These are phyloP conservation scores for Pseudopodoces humilis DNA, from an alignment of 2,113 vertebrate species.

Conservation along the genomic window DNA sequence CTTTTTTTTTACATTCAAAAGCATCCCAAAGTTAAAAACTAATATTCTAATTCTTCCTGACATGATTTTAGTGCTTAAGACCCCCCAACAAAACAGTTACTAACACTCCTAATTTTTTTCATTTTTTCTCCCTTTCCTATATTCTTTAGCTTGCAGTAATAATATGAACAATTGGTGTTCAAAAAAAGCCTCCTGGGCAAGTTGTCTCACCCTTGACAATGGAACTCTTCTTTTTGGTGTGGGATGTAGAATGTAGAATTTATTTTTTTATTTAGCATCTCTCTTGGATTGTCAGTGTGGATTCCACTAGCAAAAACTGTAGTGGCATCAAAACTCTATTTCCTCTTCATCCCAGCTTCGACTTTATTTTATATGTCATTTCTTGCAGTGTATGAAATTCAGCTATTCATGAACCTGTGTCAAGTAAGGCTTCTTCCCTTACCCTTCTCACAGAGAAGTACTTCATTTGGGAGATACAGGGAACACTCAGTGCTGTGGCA, in stretches of 20 bases:
- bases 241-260: neutral
- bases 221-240: neutral
- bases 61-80: neutral
- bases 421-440: neutral
- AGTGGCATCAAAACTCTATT: neutral
- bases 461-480: neutral
- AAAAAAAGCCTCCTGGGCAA: neutral
- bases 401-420: neutral
- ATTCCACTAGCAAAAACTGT: neutral
- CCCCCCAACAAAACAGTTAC: fast-evolving
- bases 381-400: neutral
- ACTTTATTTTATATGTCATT: neutral
- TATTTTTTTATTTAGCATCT: neutral
- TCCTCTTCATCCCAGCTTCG: neutral
- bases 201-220: neutral
- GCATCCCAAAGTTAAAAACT: neutral
- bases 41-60: neutral
- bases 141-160: neutral
- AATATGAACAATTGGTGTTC: neutral
- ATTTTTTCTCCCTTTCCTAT: neutral
- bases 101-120: neutral
- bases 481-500: neutral
- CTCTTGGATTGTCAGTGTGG: neutral
- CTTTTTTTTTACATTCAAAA: neutral
- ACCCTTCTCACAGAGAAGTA: neutral